These are phyloP conservation scores for Gallirallus australis DNA, from an alignment of 2,797 vertebrate species.

Conservation along the genomic window DNA sequence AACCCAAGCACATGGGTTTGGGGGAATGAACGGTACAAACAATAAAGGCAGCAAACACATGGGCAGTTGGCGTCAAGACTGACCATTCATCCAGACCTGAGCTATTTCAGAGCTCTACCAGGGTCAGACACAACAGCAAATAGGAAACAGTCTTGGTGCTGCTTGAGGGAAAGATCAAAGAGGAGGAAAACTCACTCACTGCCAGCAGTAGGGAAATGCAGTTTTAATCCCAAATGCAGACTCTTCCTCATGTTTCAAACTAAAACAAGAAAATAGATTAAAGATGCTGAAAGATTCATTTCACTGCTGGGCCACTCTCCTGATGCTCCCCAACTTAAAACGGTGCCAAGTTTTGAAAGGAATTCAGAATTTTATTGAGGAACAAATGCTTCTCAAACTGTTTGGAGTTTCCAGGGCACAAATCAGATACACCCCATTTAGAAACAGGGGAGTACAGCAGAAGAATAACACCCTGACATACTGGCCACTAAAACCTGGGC, in stretches of 20 bases:
- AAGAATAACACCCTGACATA: background rate
- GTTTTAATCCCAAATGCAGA: background rate
- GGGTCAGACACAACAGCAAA: background rate
- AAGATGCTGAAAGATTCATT: background rate
- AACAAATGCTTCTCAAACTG: background rate
- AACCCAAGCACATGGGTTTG: background rate
- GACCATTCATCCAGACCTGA: background rate
- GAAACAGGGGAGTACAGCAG: background rate
- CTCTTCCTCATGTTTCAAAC: background rate
- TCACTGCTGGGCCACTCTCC: background rate
- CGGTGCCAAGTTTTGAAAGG: background rate
- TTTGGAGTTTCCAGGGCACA: background rate
- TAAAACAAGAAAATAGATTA: background rate
- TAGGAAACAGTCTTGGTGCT: background rate
- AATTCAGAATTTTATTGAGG: background rate
- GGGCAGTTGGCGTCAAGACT: background rate
- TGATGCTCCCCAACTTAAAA: background rate
- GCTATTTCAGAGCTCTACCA: background rate
- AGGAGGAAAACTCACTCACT: background rate
- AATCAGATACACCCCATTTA: background rate
- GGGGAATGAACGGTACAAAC: background rate
- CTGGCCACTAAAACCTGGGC: background rate
- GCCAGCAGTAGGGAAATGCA: background rate
- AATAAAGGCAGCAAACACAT: rapidly evolving
- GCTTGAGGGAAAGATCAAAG: background rate